Conservation (phyloP, 1,140 invertebrate species). For the Drosophila willistoni region DNA sequence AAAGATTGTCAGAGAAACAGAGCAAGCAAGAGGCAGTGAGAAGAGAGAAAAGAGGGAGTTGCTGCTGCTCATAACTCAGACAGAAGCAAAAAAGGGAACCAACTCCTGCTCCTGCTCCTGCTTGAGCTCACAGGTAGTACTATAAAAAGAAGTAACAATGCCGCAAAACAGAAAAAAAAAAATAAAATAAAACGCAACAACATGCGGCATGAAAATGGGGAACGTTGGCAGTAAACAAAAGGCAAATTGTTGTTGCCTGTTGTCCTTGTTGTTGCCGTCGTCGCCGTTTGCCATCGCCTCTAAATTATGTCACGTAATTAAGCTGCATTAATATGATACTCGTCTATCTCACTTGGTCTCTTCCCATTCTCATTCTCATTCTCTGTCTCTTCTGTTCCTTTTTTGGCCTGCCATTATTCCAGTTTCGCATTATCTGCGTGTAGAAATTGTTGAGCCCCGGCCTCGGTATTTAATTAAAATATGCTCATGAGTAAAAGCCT, state of each 20-base stretch:
- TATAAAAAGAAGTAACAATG: constrained; percentile 55
- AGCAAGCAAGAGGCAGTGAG: no score
- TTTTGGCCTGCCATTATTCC: background rate
- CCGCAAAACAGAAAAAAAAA: constrained; percentile 23
- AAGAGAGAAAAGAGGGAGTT: background rate
- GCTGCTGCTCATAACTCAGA: constrained; percentile 58
- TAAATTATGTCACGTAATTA: constrained; percentile 72
- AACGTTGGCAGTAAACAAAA: constrained; percentile 45
- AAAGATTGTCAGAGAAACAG: background rate
- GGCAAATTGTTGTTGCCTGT: constrained; percentile 47
- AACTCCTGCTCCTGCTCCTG: background rate
- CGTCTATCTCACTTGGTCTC: constrained; percentile 1
- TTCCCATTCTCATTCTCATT: background rate
- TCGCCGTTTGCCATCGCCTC: constrained; percentile 54
- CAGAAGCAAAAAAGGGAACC: background rate
- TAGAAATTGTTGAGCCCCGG: constrained; percentile 48
- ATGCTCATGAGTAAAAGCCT: constrained; percentile 44
- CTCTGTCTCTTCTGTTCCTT: background rate
- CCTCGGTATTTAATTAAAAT: constrained; percentile 62
- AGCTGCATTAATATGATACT: constrained; percentile 62
- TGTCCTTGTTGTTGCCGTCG: constrained; percentile 31
- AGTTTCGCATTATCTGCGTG: constrained; percentile 9
- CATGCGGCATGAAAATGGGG: constrained; percentile 4
- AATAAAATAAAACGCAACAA: constrained; percentile 1
- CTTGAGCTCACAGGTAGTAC: constrained; percentile 31